Evolutionary conservation across 2,888 invertebrate genomes (phyloP), one percentile per base, ranked within the genome.

Genomic region (Lydus trimaculatus): DNA sequence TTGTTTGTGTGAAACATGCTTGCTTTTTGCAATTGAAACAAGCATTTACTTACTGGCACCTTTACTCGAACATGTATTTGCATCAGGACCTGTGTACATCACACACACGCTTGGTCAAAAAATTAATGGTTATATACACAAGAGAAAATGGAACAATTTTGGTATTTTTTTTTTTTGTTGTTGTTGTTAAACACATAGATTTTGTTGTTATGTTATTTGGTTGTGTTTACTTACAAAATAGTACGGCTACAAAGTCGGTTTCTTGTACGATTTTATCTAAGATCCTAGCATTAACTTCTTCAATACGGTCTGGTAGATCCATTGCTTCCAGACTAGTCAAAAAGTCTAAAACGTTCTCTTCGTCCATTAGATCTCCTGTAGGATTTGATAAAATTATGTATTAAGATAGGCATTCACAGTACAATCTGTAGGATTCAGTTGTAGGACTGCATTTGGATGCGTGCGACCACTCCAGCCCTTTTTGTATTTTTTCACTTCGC

Each of bases 271-370:
- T 94, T 87, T 96, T 96, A 70, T 90, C 89, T 75, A 97, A 88
- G 81, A 96, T 95, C 85, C 94, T 94, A 72, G 95, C 90, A 84
- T 97, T 97, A 64, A 97, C 96, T 89, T 97, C 97, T 88, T 97
- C 97, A 85, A 97, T 97, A 85, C 96, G 90, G 87, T 97, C 96
- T 61, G 97, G 96, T 81, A 95, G 88, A 85, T 96, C 96, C 95
- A 97, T 96, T 77, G 96, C 95, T 88, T 97, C 96, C 81, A 97
- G 89, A 84, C 96, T 96, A 81, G 96, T 96, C 80, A 97, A 88
- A 87, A 97, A 97, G 87, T 96, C 96, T 85, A 97, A 88, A 77
- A 97, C 96, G 84, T 91, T 93, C 85, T 96, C 96, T 86, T 96
- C 96, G 87, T 96, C 95, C 95, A 95, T 96, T 85, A 96, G 89